Percentiles rank a stretch among this genome's conserved stretches.
These are phyloP conservation scores for Pachypeltis micranthus DNA, from an alignment of 1,140 invertebrate species.

Conservation along the genomic window DNA sequence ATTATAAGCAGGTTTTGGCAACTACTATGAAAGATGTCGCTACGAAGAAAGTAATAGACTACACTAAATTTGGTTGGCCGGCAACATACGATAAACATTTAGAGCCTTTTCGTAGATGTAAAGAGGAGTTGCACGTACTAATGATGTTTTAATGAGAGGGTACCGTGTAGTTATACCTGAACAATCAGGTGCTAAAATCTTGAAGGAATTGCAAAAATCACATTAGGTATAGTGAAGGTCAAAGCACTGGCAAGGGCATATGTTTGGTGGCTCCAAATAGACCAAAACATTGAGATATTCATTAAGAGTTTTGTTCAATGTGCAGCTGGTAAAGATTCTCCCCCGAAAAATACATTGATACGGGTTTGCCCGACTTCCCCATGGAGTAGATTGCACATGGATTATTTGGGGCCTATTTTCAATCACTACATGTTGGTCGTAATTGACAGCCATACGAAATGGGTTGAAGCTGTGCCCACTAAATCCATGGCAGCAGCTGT, in stretches of 20 bases:
- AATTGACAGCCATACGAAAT: conserved; percentile 13
- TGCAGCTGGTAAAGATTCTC: neutral
- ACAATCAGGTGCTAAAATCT: neutral
- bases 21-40: neutral
- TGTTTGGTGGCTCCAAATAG: neutral
- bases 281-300: neutral
- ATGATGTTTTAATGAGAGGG: neutral
- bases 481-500: neutral
- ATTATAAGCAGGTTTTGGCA: neutral
- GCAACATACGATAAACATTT: neutral
- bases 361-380: neutral
- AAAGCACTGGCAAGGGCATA: neutral
- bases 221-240: neutral
- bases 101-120: neutral
- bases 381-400: conserved; percentile 12
- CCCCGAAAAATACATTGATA: neutral
- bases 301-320: neutral
- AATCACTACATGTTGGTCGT: conserved; percentile 3
- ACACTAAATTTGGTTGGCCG: neutral
- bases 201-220: neutral
- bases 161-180: neutral
- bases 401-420: neutral
- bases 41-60: neutral
- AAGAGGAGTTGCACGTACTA: neutral
- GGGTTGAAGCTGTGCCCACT: conserved; percentile 13